These are phyloP conservation scores for Mirza zaza DNA, from an alignment of 2,113 vertebrate genomes.

Conservation along the genomic window DNA sequence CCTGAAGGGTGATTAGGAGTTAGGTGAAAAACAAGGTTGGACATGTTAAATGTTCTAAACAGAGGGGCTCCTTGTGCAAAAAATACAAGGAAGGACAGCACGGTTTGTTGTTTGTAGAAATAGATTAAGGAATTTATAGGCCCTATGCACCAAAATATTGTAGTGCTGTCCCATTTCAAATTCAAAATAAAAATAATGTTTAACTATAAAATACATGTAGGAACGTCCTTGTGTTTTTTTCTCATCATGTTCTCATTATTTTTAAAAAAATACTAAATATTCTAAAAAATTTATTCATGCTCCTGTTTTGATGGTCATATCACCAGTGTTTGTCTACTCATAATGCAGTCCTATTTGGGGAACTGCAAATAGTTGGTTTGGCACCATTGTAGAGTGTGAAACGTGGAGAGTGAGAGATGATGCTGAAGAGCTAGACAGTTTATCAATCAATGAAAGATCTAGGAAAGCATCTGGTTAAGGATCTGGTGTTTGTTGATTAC, in stretches of 20 bases:
- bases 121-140: neutral
- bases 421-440: neutral
- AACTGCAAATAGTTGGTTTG: neutral
- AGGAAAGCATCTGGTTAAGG: neutral
- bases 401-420: neutral
- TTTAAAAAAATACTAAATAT: neutral
- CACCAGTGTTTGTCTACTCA: neutral
- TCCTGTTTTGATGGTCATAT: neutral
- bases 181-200: slow-evolving; percentile 27
- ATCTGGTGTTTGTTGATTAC: neutral
- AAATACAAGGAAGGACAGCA: neutral
- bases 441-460: neutral
- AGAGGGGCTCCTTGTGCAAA: neutral
- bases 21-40: neutral
- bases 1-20: neutral
- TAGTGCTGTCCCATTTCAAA: neutral
- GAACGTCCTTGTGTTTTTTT: neutral
- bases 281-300: neutral
- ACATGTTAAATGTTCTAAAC: neutral
- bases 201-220: neutral
- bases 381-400: neutral
- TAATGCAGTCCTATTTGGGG: neutral
- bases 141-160: neutral
- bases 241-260: neutral
- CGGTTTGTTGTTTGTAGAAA: neutral